These are phyloP conservation scores for Andrena camellia DNA, from an alignment of 2,888 invertebrate genomes.

Conservation along the genomic window DNA sequence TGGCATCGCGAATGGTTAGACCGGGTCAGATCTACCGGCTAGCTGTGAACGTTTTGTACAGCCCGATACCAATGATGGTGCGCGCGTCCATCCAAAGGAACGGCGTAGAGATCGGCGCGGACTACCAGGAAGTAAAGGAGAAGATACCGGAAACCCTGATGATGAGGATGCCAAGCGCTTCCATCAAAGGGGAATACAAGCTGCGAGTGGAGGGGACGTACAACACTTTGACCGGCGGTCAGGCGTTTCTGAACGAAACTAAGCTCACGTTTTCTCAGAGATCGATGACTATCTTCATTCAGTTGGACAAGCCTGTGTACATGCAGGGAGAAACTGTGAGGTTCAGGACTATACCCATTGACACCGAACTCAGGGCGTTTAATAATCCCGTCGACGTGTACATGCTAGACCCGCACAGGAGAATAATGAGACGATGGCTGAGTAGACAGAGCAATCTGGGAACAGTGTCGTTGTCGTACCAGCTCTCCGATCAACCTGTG, in stretches of 20 bases:
- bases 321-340: slow-evolving; percentile 94
- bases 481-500: slow-evolving; percentile 95
- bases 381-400: slow-evolving; percentile 96
- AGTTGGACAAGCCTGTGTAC: slow-evolving; percentile 97
- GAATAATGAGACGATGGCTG: slow-evolving; percentile 96
- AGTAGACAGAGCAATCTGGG: slow-evolving; percentile 96
- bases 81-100: slow-evolving; percentile 95
- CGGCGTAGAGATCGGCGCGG: slow-evolving; percentile 95
- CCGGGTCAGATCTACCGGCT: slow-evolving; percentile 96
- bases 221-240: slow-evolving; percentile 92
- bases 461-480: slow-evolving; percentile 96
- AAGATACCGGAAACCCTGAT: slow-evolving; percentile 96
- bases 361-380: slow-evolving; percentile 95
- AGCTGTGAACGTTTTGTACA: slow-evolving; percentile 93
- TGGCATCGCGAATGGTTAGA: slow-evolving; percentile 95
- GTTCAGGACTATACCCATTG: slow-evolving; percentile 96
- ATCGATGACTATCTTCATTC: slow-evolving; percentile 98
- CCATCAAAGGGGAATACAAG: slow-evolving; percentile 93
- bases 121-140: slow-evolving; percentile 92
- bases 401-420: slow-evolving; percentile 95
- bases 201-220: slow-evolving; percentile 93
- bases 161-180: slow-evolving; percentile 95
- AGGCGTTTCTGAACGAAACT: slow-evolving; percentile 96
- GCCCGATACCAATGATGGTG: slow-evolving; percentile 92
- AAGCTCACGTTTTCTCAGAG: slow-evolving; percentile 93